These are phyloP conservation scores for Drosophila parabipectinata DNA, from an alignment of 1,140 invertebrate species.

Conservation along the genomic window DNA sequence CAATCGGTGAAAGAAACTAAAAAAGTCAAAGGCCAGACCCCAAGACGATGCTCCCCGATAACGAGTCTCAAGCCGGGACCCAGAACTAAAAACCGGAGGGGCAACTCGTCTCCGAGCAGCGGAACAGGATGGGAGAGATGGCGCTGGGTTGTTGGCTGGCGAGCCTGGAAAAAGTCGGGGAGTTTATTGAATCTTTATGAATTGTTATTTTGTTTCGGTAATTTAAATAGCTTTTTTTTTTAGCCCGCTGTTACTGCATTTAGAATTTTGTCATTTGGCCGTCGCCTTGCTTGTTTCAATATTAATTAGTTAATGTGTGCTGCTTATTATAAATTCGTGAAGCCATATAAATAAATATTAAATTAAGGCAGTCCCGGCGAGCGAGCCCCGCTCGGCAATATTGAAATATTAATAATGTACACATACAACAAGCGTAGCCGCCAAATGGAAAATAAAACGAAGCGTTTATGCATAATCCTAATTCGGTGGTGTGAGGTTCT, in stretches of 20 bases:
- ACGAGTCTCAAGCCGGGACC: constrained; percentile 24
- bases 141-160: constrained; percentile 4
- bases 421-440: constrained; percentile 24
- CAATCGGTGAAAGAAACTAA: constrained; percentile 16
- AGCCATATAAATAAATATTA: constrained; percentile 62
- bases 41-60: constrained; percentile 41
- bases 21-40: constrained; percentile 38
- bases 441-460: constrained; percentile 48
- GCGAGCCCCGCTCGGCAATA: constrained; percentile 33
- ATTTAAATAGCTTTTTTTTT: constrained; percentile 12
- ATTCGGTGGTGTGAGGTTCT: constrained; percentile 40
- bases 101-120: constrained; percentile 37
- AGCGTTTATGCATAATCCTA: constrained; percentile 46
- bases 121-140: constrained; percentile 36
- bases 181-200: constrained; percentile 71
- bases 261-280: constrained; percentile 26
- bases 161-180: constrained; percentile 7
- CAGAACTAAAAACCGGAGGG: constrained; percentile 52
- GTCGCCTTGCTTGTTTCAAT: constrained; percentile 60
- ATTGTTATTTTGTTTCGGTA: constrained; percentile 15
- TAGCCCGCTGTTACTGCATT: constrained; percentile 25
- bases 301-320: constrained; percentile 70
- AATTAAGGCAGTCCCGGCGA: constrained; percentile 41
- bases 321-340: constrained; percentile 56
- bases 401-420: constrained; percentile 60